phyloP scores from a whole-genome alignment of 1,140 invertebrate species.

The Lepeophtheirus salmonis region DNA sequence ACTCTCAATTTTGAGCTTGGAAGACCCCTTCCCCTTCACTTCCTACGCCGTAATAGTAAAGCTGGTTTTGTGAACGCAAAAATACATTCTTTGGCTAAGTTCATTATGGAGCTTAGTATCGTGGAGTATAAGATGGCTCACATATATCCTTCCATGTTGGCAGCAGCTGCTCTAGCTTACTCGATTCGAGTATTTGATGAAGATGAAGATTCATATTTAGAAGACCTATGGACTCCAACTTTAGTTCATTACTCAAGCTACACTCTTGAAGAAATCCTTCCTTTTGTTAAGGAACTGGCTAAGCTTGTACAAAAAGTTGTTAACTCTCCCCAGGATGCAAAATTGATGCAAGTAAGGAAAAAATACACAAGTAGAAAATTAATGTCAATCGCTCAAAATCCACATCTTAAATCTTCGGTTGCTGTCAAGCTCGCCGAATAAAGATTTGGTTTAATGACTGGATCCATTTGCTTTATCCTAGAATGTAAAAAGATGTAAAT shows the following conservation, averaged over 20 bases:
- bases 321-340: not conserved
- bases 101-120: constrained; percentile 66
- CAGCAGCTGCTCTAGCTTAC: not conserved
- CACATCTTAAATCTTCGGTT: not conserved
- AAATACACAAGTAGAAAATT: not conserved
- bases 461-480: too few relatives aligned
- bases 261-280: not conserved
- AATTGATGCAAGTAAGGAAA: not conserved
- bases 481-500: too few relatives aligned
- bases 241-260: constrained; percentile 13
- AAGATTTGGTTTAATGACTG: too few relatives aligned
- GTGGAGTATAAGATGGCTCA: constrained; percentile 62
- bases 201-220: not conserved
- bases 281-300: not conserved
- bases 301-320: not conserved
- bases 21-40: constrained; percentile 64
- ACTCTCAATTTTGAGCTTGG: constrained; percentile 59
- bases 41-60: constrained; percentile 46
- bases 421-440: not conserved
- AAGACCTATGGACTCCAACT: constrained; percentile 15
- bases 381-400: not conserved
- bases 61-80: constrained; percentile 39
- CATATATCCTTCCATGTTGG: constrained; percentile 16
- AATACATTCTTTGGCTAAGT: constrained; percentile 74
- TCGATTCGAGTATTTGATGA: not conserved